Conservation (phyloP, 1,140 invertebrate species). For the Macrostomum lignano region DNA sequence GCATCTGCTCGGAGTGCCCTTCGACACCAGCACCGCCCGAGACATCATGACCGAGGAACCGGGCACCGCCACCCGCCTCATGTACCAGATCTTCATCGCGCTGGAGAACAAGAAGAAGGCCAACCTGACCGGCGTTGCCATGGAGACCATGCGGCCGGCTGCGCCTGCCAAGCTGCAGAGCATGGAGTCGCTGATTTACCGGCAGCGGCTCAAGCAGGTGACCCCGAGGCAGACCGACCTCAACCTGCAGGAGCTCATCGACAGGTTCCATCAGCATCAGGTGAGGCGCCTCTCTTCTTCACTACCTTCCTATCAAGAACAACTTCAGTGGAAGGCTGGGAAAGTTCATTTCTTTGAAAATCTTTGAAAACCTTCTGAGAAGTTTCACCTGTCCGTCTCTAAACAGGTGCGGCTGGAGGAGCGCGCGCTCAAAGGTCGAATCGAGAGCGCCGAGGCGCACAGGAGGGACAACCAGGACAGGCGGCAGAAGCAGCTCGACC, state of each 20-base stretch:
- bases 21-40: conserved; percentile 23
- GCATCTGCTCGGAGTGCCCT: conserved; percentile 20
- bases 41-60: conserved; percentile 26
- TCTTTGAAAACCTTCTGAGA: no score
- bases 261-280: conserved; percentile 20
- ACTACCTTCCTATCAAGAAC: no score
- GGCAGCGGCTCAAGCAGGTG: conserved; percentile 20
- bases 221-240: conserved; percentile 25
- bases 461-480: conserved; percentile 14
- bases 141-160: conserved; percentile 25
- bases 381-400: no score
- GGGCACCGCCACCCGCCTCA: conserved; percentile 18
- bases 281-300: no score
- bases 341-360: no score
- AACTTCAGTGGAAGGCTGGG: no score
- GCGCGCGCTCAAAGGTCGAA: conserved; percentile 17
- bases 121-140: conserved; percentile 24
- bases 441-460: conserved; percentile 18
- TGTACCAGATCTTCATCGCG: conserved; percentile 27
- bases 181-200: conserved; percentile 20
- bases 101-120: conserved; percentile 25
- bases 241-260: conserved; percentile 16
- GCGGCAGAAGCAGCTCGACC: conserved; percentile 14
- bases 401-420: no score
- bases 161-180: conserved; percentile 22